These are phyloP conservation scores for Nemurella pictetii DNA, from an alignment of 2,888 invertebrate species.

Conservation along the genomic window DNA sequence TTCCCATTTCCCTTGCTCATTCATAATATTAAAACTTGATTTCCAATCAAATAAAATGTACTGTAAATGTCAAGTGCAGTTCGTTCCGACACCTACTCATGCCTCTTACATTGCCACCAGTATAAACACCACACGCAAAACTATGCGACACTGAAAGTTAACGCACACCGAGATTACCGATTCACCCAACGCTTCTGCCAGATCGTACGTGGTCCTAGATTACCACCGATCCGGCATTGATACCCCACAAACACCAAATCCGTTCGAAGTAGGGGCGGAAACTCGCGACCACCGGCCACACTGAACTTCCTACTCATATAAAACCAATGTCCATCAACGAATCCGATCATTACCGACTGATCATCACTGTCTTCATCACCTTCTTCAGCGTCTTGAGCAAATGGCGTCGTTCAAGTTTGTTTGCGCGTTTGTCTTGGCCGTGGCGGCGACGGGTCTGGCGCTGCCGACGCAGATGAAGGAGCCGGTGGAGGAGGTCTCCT, in stretches of 20 bases:
- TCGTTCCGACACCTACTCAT: too few species aligned
- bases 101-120: neutral
- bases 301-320: constrained; percentile 24
- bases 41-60: too few species aligned
- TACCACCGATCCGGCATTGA: constrained; percentile 11
- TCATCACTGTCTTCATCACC: neutral
- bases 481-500: constrained; percentile 21
- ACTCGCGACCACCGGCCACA: neutral
- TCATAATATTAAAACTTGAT: too few species aligned
- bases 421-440: neutral
- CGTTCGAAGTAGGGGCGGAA: constrained; percentile 7
- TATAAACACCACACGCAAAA: neutral
- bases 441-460: neutral
- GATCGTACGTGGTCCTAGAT: constrained; percentile 14
- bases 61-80: too few species aligned
- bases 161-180: neutral
- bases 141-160: constrained; percentile 26
- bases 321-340: neutral
- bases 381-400: neutral
- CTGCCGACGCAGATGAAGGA: constrained; percentile 18
- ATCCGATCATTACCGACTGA: neutral
- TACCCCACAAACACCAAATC: constrained; percentile 28
- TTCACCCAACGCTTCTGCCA: neutral
- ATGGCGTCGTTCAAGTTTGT: constrained; percentile 4
- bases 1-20: too few species aligned